Base-by-base conservation (phyloP, 2,797 vertebrate genomes). In the Gila robusta region DNA sequence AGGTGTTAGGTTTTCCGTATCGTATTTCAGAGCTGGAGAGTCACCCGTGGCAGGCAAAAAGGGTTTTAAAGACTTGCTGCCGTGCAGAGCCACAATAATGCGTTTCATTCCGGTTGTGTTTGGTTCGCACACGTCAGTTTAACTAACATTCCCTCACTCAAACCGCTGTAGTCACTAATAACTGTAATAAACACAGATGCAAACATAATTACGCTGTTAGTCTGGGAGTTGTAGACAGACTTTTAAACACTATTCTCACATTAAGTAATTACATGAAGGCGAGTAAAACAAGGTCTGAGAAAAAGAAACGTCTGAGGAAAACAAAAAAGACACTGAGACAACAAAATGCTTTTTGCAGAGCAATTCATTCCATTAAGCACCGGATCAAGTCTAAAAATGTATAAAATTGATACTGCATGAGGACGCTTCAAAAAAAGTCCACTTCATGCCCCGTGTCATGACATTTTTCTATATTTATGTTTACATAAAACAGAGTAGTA, bases 121-220 rank as follows among this genome's bases (percentile, higher is more conserved):
- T 59, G 52, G 67, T 77, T 84, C 56, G 23, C 32, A 17, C 5
- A 12, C 1, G 23, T 72, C 79, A 69, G 79, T 78, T 88, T 54
- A 66, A 47, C 84, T 79, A 73, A 66, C 79, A 23, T 54, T 74
- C 47, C 23, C 37, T 79, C 67, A 44, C 26, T 88, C 44, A 79
- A 78, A 70, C 52, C 12, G n/a, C 54, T 41, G 41, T 59, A 23
- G 39, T 83, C 69, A 71, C 56, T 88, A 80, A 88, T 88, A 82
- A 76, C 84, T 32, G 41, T 86, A 80, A 86, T 88, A 83, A 83
- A 64, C 70, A 78, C 35, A 0, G 9, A 76, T 73, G 6, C 79
- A 79, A 84, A 71, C 70, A 59, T 82, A 78, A 88, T 86, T 88
- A 49, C 12, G 28, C n/a, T 76, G 56, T 71, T 83, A 82, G 56